phyloP scores from a whole-genome alignment of 2,797 vertebrate genomes.

The Lepidocolaptes lacrymiger region DNA sequence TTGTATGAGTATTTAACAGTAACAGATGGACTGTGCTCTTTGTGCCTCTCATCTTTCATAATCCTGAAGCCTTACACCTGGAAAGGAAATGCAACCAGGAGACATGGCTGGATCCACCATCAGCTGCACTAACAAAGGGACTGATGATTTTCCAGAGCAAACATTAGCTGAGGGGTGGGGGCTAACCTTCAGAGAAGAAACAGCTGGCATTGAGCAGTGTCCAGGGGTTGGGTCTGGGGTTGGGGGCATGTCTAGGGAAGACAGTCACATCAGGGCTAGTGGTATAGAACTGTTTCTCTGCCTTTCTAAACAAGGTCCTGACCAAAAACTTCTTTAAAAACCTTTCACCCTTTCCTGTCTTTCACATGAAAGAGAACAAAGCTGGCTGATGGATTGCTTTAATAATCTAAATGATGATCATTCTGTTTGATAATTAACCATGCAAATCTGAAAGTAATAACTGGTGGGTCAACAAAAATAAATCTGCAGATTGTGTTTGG shows the following conservation, averaged over 20 bases:
- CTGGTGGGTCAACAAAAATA: slow-evolving; percentile 32
- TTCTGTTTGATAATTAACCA: slow-evolving; percentile 24
- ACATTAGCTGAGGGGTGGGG: neutral
- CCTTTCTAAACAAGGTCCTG: neutral
- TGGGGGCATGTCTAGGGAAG: neutral
- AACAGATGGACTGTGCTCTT: slow-evolving; percentile 14
- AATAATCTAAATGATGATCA: slow-evolving; percentile 31
- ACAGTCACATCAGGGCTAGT: neutral
- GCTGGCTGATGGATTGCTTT: slow-evolving; percentile 10
- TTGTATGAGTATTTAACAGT: neutral
- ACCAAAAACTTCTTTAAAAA: neutral
- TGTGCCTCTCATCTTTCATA: neutral
- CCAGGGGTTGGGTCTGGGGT: neutral
- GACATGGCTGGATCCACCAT: neutral
- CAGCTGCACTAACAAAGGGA: neutral
- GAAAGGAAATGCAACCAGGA: neutral
- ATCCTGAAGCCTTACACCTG: slow-evolving; percentile 23
- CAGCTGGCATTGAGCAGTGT: neutral
- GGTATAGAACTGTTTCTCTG: neutral
- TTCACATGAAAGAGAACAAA: neutral
- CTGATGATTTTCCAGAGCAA: slow-evolving; percentile 45
- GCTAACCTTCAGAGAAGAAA: neutral
- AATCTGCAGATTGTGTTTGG: slow-evolving; percentile 2
- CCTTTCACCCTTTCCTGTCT: neutral
- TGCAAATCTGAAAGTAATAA: slow-evolving; percentile 31